Base-by-base conservation (phyloP, 2,888 invertebrate genomes). In the Drosophila paranaensis region DNA sequence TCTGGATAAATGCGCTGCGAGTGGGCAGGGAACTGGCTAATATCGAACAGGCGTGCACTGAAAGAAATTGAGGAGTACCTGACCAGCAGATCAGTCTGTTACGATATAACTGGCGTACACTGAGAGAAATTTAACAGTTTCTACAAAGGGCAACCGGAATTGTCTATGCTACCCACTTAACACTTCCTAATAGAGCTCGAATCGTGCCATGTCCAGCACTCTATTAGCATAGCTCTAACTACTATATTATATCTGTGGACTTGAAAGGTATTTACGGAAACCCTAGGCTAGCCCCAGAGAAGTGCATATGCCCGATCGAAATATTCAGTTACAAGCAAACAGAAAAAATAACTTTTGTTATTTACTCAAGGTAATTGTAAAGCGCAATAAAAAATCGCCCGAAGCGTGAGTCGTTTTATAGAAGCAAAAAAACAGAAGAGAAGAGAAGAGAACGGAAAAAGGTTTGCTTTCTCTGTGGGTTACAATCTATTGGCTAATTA, bases 361-460 rank as follows among this genome's bases (percentile, higher is more conserved):
- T 72, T 71, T 60, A 57, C 64, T 68, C 40, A 40, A 70, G 54
- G 72, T 69, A 81, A 75, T 78, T 78, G 56, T 58, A 53, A 75
- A 69, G 69, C 71, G 79, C 68, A 87, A 81, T 88, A 71, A 66
- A 78, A 51, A 43, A 14, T 43, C 20, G 11, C 10, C 50, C 16
- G 48, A 62, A 39, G 55, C 63, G 66, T 61, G n/a, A 43, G 33
- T 14, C 25, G 43, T 43, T 61, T 13, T 37, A 35, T 16, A 48
- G 60, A 53, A 63, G 14, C 53, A 57, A 45, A 57, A 60, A 51
- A 39, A 27, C 0, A 30, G 6, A 6, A 43, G 4, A 46, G 14
- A 13, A 13, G 10, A n/a, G 30, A 30, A 33, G 33, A 11, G 48
- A 14, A 33, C 14, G 27, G 46, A 57, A 45, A 60, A 62, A 46